Evolutionary conservation across 2,797 vertebrate species (phyloP), one percentile per base, ranked within the genome.

Genomic region (Phrynocephalus vlangalii): DNA sequence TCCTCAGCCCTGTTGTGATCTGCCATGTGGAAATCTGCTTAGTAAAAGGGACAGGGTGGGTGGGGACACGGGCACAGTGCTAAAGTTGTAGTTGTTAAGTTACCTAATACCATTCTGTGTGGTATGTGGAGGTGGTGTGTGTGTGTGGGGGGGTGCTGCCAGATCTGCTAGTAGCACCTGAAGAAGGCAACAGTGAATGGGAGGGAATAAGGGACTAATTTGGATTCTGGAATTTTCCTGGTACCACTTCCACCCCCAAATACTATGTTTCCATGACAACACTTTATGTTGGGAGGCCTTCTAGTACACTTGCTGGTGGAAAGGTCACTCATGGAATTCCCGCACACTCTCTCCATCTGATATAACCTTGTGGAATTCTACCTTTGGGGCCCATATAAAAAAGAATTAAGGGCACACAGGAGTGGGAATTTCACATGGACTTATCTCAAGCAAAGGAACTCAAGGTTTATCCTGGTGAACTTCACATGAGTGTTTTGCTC

Each of bases 231-330:
- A n/a, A 68, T 88, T 84, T 86, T 67, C 77, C 85, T 48, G 38
- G 68, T 48, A 82, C 91, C 77, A 79, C 76, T 90, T 89, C 90
- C 83, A 71, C 79, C 68, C 87, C 88, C 88, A 87, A 80, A 24
- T 22, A 16, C 18, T 86, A 84, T 87, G 84, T 85, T 76, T 87
- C 86, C 84, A 88, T 86, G 86, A 86, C 86, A 87, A 81, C 85
- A 82, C 88, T 86, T 81, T 72, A 84, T n/a, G 60, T 48, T 44
- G 33, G 26, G 56, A 28, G 83, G 33, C 84, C 75, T 50, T 4
- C 63, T 10, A 33, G 38, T n/a, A 75, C 44, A 77, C 48, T 70
- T 56, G 4, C 22, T 77, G 44, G 28, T 15, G 63, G 60, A 50
- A 50, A 68, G 68, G 20, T 6, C 28, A n/a, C 44, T 20, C 44